These are phyloP conservation scores for Hoplostethus mediterraneus DNA, from an alignment of 2,797 vertebrate species.

Conservation along the genomic window DNA sequence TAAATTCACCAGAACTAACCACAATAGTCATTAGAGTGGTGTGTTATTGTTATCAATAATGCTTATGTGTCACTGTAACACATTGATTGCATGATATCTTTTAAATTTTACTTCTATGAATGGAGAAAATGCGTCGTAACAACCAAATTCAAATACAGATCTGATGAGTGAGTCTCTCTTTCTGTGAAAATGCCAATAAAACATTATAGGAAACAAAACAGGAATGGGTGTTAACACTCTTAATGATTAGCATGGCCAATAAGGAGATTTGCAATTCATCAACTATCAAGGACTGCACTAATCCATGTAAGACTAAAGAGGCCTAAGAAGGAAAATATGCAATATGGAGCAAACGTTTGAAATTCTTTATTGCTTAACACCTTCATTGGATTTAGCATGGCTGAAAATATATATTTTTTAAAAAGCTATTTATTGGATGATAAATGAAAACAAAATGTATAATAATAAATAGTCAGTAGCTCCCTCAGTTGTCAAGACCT, in stretches of 20 bases:
- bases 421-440: conserved; percentile 23
- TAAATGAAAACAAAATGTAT: conserved; percentile 37
- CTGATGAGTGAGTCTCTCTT: too few species aligned
- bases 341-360: conserved; percentile 24
- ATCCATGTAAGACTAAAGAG: conserved; percentile 5
- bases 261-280: conserved; percentile 27
- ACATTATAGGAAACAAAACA: not conserved
- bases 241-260: conserved; percentile 5
- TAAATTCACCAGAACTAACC: conserved; percentile 57
- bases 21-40: conserved; percentile 5
- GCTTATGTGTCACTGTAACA: not conserved
- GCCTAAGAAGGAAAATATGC: conserved; percentile 5
- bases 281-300: conserved; percentile 6
- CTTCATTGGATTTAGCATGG: conserved; percentile 40
- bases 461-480: conserved; percentile 24
- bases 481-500: conserved; percentile 34
- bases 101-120: not conserved
- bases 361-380: conserved; percentile 43
- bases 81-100: not conserved
- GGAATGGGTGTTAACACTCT: not conserved
- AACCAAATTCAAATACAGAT: not conserved
- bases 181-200: not conserved
- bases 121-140: not conserved
- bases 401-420: conserved; percentile 21
- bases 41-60: not conserved